Conservation (phyloP, 2,888 invertebrate genomes). For the Diplazon laetatorius region DNA sequence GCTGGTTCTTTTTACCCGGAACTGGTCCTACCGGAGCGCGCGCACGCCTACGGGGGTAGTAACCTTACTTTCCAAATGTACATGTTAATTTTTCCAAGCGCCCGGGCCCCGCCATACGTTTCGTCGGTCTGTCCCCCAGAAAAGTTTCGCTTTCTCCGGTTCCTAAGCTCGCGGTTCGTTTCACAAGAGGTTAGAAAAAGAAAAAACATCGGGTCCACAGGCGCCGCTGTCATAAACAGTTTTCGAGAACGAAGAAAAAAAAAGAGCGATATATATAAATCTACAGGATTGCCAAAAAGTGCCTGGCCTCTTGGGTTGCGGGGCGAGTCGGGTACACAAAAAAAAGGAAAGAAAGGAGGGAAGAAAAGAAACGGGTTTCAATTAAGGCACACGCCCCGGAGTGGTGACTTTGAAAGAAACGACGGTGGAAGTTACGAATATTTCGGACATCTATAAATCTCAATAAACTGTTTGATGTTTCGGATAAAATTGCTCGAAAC, state of each 20-base stretch:
- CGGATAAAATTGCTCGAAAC: no score
- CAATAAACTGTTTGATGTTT: no score
- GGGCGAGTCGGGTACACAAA: conserved; percentile 37
- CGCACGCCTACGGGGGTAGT: conserved; percentile 60
- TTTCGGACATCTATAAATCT: conserved; percentile 63
- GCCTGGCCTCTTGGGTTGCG: conserved; percentile 45
- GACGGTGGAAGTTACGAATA: conserved; percentile 35
- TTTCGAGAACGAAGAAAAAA: conserved; percentile 16
- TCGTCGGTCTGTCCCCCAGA: conserved; percentile 58
- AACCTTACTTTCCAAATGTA: conserved; percentile 51
- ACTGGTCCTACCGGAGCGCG: conserved; percentile 60
- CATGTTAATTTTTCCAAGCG: conserved; percentile 62
- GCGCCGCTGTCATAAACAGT: conserved; percentile 34
- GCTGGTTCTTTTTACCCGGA: conserved; percentile 59
- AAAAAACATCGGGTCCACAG: conserved; percentile 22
- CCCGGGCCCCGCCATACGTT: conserved; percentile 43
- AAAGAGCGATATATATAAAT: conserved; percentile 32
- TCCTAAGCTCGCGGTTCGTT: conserved; percentile 32
- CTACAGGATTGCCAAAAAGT: conserved; percentile 30
- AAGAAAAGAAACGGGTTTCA: conserved; percentile 54
- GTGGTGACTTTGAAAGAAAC: conserved; percentile 39
- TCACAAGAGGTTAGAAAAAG: conserved; percentile 12
- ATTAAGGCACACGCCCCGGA: conserved; percentile 49
- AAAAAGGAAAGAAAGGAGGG: conserved; percentile 19
- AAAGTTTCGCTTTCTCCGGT: conserved; percentile 9